Percentiles rank a stretch among this genome's conserved stretches.
phyloP scores from a whole-genome alignment of 2,113 vertebrate genomes.

The Numenius arquata region DNA sequence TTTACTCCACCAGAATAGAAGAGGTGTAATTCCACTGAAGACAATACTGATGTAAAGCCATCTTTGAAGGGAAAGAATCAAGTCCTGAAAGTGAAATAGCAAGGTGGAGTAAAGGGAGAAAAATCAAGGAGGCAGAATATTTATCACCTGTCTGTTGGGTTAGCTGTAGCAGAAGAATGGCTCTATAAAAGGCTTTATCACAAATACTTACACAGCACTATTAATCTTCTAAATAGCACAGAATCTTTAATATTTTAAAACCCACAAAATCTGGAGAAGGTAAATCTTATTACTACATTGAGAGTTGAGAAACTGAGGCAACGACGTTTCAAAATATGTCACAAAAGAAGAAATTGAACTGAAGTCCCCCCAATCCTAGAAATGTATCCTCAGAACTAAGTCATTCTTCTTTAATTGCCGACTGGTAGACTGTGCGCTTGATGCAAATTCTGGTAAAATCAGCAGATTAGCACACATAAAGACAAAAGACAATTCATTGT shows the following conservation, averaged over 20 bases:
- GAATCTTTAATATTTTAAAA: not conserved
- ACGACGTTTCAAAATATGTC: not conserved
- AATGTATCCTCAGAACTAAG: not conserved
- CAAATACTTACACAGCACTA: not conserved
- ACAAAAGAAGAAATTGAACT: not conserved
- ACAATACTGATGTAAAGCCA: not conserved
- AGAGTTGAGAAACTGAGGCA: not conserved
- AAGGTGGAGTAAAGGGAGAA: not conserved
- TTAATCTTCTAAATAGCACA: not conserved
- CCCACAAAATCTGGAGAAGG: not conserved
- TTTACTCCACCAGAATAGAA: not conserved
- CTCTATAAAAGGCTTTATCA: not conserved
- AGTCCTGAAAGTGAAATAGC: not conserved
- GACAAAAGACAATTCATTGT: not conserved
- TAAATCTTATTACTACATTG: not conserved
- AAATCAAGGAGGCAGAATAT: not conserved
- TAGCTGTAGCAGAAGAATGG: not conserved
- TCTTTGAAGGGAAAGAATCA: not conserved
- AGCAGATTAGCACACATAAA: no score
- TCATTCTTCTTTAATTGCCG: not conserved
- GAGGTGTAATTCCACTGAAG: not conserved
- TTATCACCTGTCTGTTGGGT: not conserved
- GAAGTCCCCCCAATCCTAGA: not conserved
- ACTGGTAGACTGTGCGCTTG: accelerated
- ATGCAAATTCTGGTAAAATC: not conserved